Percentiles rank a stretch among this genome's conserved stretches.
Evolutionary conservation across 2,888 invertebrate genomes (phyloP).

Genomic region (Chrysopilus asiliformis): DNA sequence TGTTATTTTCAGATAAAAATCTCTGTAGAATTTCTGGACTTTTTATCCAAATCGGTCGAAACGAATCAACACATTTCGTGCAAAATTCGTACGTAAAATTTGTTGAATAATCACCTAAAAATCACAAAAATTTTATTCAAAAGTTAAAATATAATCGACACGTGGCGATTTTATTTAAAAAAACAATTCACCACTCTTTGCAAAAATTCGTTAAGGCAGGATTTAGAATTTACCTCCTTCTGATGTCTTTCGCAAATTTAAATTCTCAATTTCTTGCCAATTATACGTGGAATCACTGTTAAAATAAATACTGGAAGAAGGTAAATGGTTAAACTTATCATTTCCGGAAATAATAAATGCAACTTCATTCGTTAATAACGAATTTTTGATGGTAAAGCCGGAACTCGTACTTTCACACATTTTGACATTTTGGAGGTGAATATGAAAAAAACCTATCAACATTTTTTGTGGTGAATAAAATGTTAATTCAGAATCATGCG

Average conservation of each 20-base stretch:
- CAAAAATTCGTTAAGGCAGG: not conserved
- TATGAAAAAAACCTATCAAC: no score
- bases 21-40: not conserved
- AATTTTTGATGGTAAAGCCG: no score
- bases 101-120: conserved; percentile 1
- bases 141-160: not conserved
- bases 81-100: conserved; percentile 8
- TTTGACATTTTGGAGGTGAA: no score
- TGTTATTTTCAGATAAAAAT: not conserved
- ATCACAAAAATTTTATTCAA: not conserved
- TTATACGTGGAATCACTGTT: conserved; percentile 3
- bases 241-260: not conserved
- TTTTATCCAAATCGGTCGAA: conserved; percentile 10
- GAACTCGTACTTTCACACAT: no score
- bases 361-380: no score
- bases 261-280: conserved; percentile 6
- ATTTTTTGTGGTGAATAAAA: no score
- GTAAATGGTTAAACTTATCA: no score
- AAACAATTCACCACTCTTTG: not conserved
- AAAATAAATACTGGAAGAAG: no score
- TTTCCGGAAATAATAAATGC: no score
- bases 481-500: no score
- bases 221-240: not conserved
- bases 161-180: not conserved
- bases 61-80: conserved; percentile 2